These are phyloP conservation scores for Spea hammondii DNA, from an alignment of 2,797 vertebrate genomes.

Conservation along the genomic window DNA sequence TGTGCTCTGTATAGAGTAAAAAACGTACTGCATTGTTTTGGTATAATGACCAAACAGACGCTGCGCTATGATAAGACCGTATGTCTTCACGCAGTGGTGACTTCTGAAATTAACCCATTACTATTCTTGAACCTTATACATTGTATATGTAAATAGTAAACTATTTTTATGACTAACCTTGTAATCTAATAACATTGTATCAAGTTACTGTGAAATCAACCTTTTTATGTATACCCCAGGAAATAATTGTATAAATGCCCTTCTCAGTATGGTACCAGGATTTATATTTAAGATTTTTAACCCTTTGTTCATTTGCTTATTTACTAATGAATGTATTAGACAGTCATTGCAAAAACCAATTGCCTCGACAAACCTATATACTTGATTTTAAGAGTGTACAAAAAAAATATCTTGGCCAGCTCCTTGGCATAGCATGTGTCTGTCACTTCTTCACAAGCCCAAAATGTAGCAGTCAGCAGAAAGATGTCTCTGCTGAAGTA, in stretches of 20 bases:
- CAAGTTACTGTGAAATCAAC: constrained; percentile 67
- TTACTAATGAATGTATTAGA: constrained; percentile 10
- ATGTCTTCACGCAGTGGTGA: constrained; percentile 59
- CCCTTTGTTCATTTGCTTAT: constrained; percentile 59
- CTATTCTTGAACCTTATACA: constrained; percentile 72
- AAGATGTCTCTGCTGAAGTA: constrained; percentile 17
- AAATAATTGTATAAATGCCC: constrained; percentile 56
- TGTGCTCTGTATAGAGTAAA: constrained; percentile 34
- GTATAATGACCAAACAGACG: constrained; percentile 73
- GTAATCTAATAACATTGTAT: constrained; percentile 90
- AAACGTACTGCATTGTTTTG: constrained; percentile 59
- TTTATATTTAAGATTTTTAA: constrained; percentile 67
- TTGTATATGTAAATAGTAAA: constrained; percentile 84
- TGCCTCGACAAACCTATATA: constrained; percentile 7
- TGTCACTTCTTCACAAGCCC: neutral
- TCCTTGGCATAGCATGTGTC: constrained; percentile 7
- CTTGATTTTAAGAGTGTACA: constrained; percentile 11
- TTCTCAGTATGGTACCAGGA: constrained; percentile 63
- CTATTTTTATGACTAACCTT: constrained; percentile 93
- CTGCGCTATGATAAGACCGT: constrained; percentile 62
- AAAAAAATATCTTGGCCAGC: neutral
- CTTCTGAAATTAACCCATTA: constrained; percentile 67
- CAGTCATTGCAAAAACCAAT: constrained; percentile 17
- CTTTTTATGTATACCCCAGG: constrained; percentile 71
- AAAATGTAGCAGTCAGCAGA: constrained; percentile 19